phyloP scores from a whole-genome alignment of 2,888 invertebrate genomes.

The Pollenia griseotomentosa region DNA sequence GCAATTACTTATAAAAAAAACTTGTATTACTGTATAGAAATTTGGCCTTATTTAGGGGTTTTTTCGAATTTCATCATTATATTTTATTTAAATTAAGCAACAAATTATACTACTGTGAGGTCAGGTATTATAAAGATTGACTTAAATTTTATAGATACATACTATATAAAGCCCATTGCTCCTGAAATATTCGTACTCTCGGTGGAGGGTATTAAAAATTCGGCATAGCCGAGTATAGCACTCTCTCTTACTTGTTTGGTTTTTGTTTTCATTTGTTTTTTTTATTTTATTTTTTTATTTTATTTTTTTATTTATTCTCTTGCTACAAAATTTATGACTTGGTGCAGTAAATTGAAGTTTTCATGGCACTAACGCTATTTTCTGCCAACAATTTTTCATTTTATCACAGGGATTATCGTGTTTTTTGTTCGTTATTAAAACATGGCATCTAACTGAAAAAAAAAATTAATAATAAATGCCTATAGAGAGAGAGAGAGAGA shows the following conservation, averaged over 20 bases:
- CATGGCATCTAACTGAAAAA: not conserved
- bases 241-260: not conserved
- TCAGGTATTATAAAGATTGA: too few species aligned
- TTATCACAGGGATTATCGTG: not conserved
- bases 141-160: too few species aligned
- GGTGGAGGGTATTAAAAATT: too few species aligned
- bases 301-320: not conserved
- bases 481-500: not conserved
- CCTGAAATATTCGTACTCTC: too few species aligned
- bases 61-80: too few species aligned
- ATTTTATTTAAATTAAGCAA: too few species aligned
- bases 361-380: not conserved
- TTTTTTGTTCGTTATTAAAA: not conserved
- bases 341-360: slow-evolving; percentile 53
- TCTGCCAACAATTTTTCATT: slow-evolving; percentile 14
- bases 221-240: too few species aligned
- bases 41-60: too few species aligned
- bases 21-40: too few species aligned
- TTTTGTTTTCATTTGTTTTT: slow-evolving; percentile 2
- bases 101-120: too few species aligned
- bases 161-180: too few species aligned
- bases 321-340: slow-evolving; percentile 41
- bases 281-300: not conserved
- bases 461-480: not conserved
- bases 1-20: too few species aligned